Evolutionary conservation across 64 coral and sea anemone species (phyloP).

Genomic region (Montipora sp.): DNA sequence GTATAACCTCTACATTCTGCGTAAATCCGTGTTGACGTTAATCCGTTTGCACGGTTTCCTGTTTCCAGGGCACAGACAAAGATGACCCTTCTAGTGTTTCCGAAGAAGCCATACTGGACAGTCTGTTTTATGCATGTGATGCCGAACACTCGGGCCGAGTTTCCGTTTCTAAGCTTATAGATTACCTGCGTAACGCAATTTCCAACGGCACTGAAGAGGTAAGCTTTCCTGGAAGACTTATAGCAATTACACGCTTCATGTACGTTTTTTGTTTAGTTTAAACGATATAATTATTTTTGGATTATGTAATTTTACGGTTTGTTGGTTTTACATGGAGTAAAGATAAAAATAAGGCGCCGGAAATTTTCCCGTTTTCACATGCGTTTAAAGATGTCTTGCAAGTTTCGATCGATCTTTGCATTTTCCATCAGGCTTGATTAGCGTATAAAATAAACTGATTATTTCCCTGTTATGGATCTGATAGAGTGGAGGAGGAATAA

Average conservation of each 20-base stretch:
- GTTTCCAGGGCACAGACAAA: conserved; percentile 59
- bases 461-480: not conserved
- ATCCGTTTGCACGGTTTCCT: conserved; percentile 43
- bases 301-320: not conserved
- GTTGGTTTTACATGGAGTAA: not conserved
- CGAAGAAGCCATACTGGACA: conserved; percentile 91
- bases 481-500: not conserved
- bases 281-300: not conserved
- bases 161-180: conserved; percentile 85
- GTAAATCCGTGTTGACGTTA: not conserved
- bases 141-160: conserved; percentile 67
- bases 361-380: too few relatives aligned
- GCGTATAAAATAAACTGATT: not conserved
- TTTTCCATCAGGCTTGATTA: not conserved
- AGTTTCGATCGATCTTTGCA: not conserved
- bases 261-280: not conserved
- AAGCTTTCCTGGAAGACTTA: not conserved
- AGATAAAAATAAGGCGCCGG: too few relatives aligned
- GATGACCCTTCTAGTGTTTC: conserved; percentile 81
- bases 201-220: conserved; percentile 65
- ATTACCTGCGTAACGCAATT: conserved; percentile 81
- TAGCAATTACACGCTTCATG: not conserved
- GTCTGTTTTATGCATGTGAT: conserved; percentile 86
- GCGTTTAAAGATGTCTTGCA: conserved; percentile 4
- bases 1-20: not conserved